phyloP scores from a whole-genome alignment of 2,888 invertebrate genomes.

The Cephus pulcher region DNA sequence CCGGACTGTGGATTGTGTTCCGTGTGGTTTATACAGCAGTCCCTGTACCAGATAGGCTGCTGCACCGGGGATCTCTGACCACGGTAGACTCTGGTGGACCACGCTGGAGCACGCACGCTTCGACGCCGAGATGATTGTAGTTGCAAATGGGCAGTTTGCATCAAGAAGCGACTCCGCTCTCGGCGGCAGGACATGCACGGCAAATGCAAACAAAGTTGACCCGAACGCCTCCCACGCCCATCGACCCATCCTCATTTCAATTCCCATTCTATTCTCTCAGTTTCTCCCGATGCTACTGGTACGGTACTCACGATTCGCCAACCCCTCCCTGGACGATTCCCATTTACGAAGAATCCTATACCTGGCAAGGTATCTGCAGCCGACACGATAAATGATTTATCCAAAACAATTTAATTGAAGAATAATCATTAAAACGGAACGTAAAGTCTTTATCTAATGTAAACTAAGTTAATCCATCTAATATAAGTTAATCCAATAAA shows the following conservation, averaged over 20 bases:
- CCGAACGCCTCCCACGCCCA: conserved; percentile 47
- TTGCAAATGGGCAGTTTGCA: conserved; percentile 66
- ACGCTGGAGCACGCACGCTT: conserved; percentile 28
- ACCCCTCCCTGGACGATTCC: not conserved
- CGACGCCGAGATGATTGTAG: conserved; percentile 64
- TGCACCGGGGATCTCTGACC: not conserved
- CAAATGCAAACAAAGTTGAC: conserved; percentile 64
- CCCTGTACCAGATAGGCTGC: not conserved
- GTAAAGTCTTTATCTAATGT: not conserved
- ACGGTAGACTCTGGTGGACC: not conserved
- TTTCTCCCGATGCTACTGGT: not conserved
- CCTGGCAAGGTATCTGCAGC: not conserved
- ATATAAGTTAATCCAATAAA: not conserved
- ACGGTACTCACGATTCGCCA: not conserved
- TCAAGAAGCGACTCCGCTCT: conserved; percentile 53
- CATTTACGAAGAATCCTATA: not conserved
- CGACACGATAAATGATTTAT: not conserved
- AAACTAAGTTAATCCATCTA: not conserved
- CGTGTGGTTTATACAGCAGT: not conserved
- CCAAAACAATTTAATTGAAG: not conserved
- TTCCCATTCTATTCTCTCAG: not conserved
- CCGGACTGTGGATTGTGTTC: not conserved
- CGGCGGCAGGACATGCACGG: conserved; percentile 52
- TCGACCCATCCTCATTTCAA: conserved; percentile 19
- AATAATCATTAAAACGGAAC: not conserved